Evolutionary conservation across 1,140 invertebrate genomes (phyloP).

Genomic region (Drosophila elegans): DNA sequence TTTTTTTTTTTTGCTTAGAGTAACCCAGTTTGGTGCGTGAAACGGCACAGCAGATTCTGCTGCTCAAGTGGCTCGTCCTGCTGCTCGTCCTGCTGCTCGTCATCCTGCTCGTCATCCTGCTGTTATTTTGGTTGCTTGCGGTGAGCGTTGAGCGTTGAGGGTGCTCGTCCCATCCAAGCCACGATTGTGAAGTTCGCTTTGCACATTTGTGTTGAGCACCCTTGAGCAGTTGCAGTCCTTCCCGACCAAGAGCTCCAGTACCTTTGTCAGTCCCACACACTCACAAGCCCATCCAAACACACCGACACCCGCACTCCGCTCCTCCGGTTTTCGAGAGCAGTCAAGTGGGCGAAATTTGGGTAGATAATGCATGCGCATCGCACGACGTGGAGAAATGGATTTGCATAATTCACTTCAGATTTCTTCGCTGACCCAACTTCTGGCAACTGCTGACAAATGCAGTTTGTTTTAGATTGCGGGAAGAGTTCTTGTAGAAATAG

Average conservation of each 20-base stretch:
- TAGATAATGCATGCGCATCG: slow-evolving; percentile 47
- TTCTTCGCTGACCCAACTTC: slow-evolving; percentile 48
- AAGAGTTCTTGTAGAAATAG: not conserved
- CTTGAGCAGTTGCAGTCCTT: slow-evolving; percentile 63
- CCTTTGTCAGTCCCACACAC: slow-evolving; percentile 28
- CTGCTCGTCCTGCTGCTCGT: slow-evolving; percentile 47
- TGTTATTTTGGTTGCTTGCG: slow-evolving; percentile 73
- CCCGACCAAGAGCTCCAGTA: slow-evolving; percentile 15
- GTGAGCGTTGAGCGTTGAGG: slow-evolving; percentile 55
- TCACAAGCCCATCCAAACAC: not conserved
- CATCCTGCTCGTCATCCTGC: slow-evolving; percentile 55
- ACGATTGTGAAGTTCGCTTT: slow-evolving; percentile 67
- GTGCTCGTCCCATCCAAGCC: slow-evolving; percentile 55
- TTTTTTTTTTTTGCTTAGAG: not conserved
- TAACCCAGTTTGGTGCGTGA: slow-evolving; percentile 75
- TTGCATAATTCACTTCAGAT: slow-evolving; percentile 49
- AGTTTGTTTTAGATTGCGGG: slow-evolving; percentile 15
- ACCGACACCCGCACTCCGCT: slow-evolving; percentile 22
- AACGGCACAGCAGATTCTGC: slow-evolving; percentile 33
- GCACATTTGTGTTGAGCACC: slow-evolving; percentile 75
- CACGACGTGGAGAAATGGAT: slow-evolving; percentile 39
- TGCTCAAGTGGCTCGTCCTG: slow-evolving; percentile 51
- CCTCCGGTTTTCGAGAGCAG: not conserved
- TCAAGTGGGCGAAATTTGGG: slow-evolving; percentile 28
- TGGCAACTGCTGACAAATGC: slow-evolving; percentile 55